Evolutionary conservation across 2,797 vertebrate genomes (phyloP), one percentile per base, ranked within the genome.

Genomic region (Melanotaenia maccullochi): DNA sequence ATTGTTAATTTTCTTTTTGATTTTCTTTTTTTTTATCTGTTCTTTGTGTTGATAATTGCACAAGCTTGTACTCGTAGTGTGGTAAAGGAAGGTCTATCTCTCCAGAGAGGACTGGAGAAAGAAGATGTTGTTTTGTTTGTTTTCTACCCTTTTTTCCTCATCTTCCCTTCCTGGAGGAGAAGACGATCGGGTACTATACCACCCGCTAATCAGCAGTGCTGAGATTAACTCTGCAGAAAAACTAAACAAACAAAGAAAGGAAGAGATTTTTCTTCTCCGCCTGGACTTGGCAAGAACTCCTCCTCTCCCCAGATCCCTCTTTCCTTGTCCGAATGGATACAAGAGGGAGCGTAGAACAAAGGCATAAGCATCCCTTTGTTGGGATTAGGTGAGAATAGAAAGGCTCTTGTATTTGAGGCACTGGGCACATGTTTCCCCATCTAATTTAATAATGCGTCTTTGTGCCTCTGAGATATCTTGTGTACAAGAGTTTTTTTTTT

Each of bases 401-500:
- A 91, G 74, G 62, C 80, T 87, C 77, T 90, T 86, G 85, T 93
- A 67, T 92, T 90, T 85, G 83, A 89, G 84, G 84, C 76, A 67
- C 85, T 85, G 78, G 85, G 74, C 67, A 33, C 77, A 67, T 87
- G 85, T 90, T 90, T 90, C 86, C 81, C 71, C 75, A 85, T 90
- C 87, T 92, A 91, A 92, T 92, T 93, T 89, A 93, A 93, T 92
- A 92, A 92, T 8, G 14, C 1, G 78, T 76, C 71, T 85, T 90
- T 90, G 84, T 86, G 78, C 81, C 71, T 76, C 9, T 52, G 83
- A 85, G 82, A 82, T 81, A 70, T 82, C 57, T 61, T 68, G 58
- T 66, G 66, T 58, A 65, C 56, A 61, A 51, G 49, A 22, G 5
- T 49, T 49, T 44, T 20, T 4, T 44, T 44, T 36, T 36, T 36